Conservation (phyloP, 2,113 vertebrate genomes). For the Prinia subflava region DNA sequence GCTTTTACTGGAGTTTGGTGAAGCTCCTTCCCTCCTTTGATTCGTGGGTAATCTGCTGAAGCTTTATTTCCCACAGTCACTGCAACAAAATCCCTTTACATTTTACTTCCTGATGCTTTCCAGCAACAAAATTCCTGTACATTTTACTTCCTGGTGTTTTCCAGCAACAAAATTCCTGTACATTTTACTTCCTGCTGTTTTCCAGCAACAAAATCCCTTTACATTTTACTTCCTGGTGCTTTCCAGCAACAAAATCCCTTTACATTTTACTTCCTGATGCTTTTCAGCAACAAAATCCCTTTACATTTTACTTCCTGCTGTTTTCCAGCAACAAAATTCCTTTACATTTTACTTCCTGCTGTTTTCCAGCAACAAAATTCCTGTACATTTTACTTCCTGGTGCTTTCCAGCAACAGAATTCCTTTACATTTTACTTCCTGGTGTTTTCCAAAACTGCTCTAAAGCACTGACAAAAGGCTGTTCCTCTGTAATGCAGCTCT, state of each 20-base stretch:
- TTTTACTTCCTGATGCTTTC: neutral
- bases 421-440: neutral
- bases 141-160: no score
- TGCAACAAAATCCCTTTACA: neutral
- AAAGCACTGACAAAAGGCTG: neutral
- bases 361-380: no score
- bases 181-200: neutral
- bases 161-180: neutral
- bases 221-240: neutral
- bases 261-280: no score
- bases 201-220: neutral
- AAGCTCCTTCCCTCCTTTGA: neutral
- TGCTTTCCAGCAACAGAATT: neutral
- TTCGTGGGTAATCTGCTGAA: neutral
- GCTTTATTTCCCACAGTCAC: neutral
- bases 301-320: neutral
- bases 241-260: no score
- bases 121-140: no score
- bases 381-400: no score
- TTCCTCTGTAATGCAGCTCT: neutral
- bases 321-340: neutral
- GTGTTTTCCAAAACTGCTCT: neutral
- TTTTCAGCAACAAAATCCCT: neutral
- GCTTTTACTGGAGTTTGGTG: neutral
- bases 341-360: neutral